phyloP scores from a whole-genome alignment of 2,797 vertebrate species.

The Pagetopsis macropterus region DNA sequence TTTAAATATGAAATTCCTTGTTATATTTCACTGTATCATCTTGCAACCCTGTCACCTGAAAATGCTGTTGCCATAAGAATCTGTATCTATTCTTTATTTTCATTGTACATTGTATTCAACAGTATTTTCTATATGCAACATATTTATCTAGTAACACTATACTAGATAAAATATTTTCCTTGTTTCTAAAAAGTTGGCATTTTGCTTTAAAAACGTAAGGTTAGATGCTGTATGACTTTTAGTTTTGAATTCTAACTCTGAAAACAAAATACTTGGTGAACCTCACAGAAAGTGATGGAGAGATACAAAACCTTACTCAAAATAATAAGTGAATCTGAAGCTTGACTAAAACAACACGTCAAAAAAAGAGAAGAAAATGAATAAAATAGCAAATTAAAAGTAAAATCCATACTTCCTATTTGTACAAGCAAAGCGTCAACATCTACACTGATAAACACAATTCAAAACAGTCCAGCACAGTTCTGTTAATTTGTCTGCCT shows the following conservation, averaged over 20 bases:
- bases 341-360: too few relatives aligned
- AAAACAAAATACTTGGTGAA: too few relatives aligned
- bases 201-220: neutral
- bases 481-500: constrained; percentile 10
- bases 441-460: neutral
- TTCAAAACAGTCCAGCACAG: neutral
- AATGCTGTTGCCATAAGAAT: neutral
- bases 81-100: neutral
- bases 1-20: too few relatives aligned
- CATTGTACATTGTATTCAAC: neutral
- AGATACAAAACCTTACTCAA: too few relatives aligned
- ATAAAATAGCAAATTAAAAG: neutral
- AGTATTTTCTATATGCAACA: constrained; percentile 1
- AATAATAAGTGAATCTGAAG: too few relatives aligned
- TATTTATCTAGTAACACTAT: constrained; percentile 4
- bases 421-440: neutral
- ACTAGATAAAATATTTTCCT: neutral
- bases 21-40: too few relatives aligned
- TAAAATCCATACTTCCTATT: neutral
- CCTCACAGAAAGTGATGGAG: too few relatives aligned
- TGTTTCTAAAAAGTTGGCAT: neutral
- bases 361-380: neutral
- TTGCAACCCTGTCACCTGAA: too few relatives aligned
- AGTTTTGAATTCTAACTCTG: too few relatives aligned
- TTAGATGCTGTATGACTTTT: too few relatives aligned